Conservation (phyloP, 2,888 invertebrate species). For the Diarsia mendica region DNA sequence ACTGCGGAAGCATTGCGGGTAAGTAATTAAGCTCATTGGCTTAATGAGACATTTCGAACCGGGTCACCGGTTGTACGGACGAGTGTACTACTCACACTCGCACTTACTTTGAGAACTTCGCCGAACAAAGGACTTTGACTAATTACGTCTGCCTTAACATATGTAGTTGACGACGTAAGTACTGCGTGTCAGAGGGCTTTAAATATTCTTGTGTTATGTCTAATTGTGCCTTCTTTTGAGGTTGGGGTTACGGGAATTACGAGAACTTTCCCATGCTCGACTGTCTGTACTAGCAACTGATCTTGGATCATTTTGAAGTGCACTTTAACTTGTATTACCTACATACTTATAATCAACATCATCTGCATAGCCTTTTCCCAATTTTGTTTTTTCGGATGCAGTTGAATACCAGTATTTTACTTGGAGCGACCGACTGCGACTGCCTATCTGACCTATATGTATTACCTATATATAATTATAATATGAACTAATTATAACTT, state of each 20-base stretch:
- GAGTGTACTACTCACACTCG: slow-evolving; percentile 43
- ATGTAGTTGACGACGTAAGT: slow-evolving; percentile 49
- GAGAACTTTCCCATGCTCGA: slow-evolving; percentile 24
- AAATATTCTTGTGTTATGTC: slow-evolving; percentile 54
- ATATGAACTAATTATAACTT: slow-evolving; percentile 3
- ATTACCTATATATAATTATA: neutral
- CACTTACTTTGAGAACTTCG: slow-evolving; percentile 65
- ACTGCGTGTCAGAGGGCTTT: slow-evolving; percentile 59
- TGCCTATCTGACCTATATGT: neutral
- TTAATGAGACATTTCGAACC: slow-evolving; percentile 77
- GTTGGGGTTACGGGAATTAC: slow-evolving; percentile 16
- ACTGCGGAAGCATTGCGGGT: slow-evolving; percentile 64
- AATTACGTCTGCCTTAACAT: slow-evolving; percentile 67
- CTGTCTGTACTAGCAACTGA: neutral
- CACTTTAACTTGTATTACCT: neutral
- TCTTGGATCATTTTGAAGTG: neutral
- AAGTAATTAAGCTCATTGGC: slow-evolving; percentile 76
- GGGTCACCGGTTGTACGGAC: slow-evolving; percentile 67
- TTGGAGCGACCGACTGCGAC: too few relatives aligned
- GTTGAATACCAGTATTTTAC: too few relatives aligned
- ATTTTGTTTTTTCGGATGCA: too few relatives aligned
- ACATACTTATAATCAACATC: neutral
- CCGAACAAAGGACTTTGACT: slow-evolving; percentile 72
- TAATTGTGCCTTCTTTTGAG: slow-evolving; percentile 31
- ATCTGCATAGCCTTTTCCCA: too few relatives aligned